A percentile compares a stretch with the other conserved stretches of the same genome.
These are phyloP conservation scores for Lamproptera curius DNA, from an alignment of 2,888 invertebrate genomes.

Conservation along the genomic window DNA sequence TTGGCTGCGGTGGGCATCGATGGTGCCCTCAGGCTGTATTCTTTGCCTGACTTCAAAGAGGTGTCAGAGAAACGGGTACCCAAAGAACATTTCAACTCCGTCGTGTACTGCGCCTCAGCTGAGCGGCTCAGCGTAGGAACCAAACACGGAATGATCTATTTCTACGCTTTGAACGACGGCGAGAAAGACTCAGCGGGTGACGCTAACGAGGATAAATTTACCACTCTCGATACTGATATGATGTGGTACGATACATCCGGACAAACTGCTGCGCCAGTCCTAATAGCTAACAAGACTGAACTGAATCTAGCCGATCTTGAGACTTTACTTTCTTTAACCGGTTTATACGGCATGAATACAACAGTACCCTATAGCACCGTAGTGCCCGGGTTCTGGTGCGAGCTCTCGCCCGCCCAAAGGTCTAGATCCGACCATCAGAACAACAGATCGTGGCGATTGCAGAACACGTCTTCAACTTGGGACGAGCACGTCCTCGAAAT, in stretches of 20 bases:
- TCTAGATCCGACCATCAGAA: conserved; percentile 93
- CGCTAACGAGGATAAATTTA: conserved; percentile 82
- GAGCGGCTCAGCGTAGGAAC: conserved; percentile 92
- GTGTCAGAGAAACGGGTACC: conserved; percentile 83
- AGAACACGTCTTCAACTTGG: conserved; percentile 93
- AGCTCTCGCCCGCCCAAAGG: conserved; percentile 93
- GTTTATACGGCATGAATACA: conserved; percentile 81
- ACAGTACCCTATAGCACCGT: conserved; percentile 87
- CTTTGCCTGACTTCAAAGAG: conserved; percentile 83
- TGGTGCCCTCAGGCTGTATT: conserved; percentile 85
- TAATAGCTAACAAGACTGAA: conserved; percentile 79
- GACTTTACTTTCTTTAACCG: conserved; percentile 84
- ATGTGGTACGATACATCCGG: conserved; percentile 54
- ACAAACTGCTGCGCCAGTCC: conserved; percentile 47
- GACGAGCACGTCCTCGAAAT: conserved; percentile 95
- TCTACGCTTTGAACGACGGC: conserved; percentile 86
- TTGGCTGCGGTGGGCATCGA: conserved; percentile 86
- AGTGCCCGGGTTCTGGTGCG: conserved; percentile 95
- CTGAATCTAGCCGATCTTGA: conserved; percentile 80
- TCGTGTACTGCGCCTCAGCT: conserved; percentile 91
- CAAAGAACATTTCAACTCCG: conserved; percentile 86
- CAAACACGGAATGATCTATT: conserved; percentile 87
- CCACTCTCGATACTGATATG: conserved; percentile 69
- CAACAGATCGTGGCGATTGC: conserved; percentile 92
- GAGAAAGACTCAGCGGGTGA: conserved; percentile 86